phyloP scores from a whole-genome alignment of 2,797 vertebrate species.

The Cryptoprocta ferox region DNA sequence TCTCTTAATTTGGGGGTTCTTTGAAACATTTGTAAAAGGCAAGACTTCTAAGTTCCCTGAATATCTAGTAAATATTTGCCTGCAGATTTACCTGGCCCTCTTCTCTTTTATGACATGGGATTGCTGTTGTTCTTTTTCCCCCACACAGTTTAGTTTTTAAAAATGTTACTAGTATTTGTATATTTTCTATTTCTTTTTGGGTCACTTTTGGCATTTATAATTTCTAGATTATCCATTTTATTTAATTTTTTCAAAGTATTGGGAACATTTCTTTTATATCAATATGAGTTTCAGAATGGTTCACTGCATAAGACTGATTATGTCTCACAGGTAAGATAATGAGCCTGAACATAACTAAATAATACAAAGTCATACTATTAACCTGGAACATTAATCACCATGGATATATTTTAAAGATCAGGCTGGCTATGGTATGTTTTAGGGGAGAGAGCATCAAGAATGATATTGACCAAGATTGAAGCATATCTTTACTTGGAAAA shows the following conservation, averaged over 20 bases:
- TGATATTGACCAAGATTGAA: not conserved
- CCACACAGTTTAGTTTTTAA: not conserved
- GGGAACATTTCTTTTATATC: not conserved
- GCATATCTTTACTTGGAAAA: not conserved
- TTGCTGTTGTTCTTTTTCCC: not conserved
- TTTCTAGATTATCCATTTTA: not conserved
- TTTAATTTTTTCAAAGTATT: not conserved
- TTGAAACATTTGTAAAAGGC: not conserved
- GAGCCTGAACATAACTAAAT: not conserved
- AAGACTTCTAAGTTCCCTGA: not conserved
- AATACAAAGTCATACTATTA: not conserved
- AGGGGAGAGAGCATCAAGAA: not conserved
- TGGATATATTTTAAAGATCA: not conserved
- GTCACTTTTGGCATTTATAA: not conserved
- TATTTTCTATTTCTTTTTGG: not conserved
- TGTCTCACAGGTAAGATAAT: conserved; percentile 1
- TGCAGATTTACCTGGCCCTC: not conserved
- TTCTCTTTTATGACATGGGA: not conserved
- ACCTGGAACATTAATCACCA: not conserved
- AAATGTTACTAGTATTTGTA: not conserved
- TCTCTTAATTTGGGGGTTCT: not conserved
- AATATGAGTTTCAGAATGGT: not conserved
- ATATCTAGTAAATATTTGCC: not conserved
- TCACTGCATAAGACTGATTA: not conserved
- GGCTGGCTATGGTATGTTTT: not conserved